Percentiles rank a stretch among this genome's conserved stretches.
Evolutionary conservation across 2,888 invertebrate species (phyloP).

Genomic region (Icerya purchasi): DNA sequence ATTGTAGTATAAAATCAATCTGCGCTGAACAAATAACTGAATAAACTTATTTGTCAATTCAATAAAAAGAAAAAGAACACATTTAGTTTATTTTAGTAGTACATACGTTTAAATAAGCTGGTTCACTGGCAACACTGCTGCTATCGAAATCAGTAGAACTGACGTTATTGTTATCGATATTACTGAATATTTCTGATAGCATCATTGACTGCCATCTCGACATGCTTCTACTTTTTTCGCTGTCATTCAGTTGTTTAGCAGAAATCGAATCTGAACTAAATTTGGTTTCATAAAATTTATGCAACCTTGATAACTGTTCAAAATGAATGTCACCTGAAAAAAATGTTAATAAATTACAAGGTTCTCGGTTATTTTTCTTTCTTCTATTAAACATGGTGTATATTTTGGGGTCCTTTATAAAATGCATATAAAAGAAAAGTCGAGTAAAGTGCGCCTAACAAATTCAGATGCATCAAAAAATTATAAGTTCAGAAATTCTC

Average conservation of each 20-base stretch:
- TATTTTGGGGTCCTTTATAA: no score
- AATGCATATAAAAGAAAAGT: no score
- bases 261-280: conserved; percentile 32
- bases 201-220: conserved; percentile 49
- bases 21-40: no score
- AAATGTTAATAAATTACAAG: no score
- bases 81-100: not conserved
- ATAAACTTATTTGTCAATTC: no score
- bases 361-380: no score
- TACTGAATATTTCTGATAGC: conserved; percentile 35
- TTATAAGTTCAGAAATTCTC: no score
- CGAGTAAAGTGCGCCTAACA: no score
- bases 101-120: conserved; percentile 35
- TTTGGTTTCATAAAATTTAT: conserved; percentile 59
- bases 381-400: no score
- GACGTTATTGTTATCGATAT: conserved; percentile 10
- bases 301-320: conserved; percentile 57
- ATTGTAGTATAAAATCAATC: no score
- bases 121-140: conserved; percentile 68
- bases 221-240: conserved; percentile 26
- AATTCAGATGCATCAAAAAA: no score
- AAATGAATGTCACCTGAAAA: conserved; percentile 27
- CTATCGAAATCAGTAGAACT: conserved; percentile 28
- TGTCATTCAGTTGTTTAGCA: conserved; percentile 13
- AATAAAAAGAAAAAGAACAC: not conserved